Evolutionary conservation across 2,113 vertebrate genomes (phyloP), one percentile per base, ranked within the genome.

Genomic region (Callorhinus ursinus): DNA sequence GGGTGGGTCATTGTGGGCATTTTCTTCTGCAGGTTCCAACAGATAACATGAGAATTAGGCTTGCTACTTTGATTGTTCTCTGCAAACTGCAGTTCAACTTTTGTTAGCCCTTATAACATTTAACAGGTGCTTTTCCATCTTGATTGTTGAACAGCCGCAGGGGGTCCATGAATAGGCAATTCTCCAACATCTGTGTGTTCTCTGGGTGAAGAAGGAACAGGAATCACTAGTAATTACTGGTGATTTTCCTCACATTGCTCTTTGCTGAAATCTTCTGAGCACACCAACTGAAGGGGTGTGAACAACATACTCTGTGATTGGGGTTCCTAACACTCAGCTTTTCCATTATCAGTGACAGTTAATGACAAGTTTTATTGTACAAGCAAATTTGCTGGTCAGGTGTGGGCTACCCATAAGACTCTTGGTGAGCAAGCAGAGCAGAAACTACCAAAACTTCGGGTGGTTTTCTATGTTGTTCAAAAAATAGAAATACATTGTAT

Each of bases 71-170:
- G 69, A 26, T 11, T 28, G 4, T 61, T 74, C 11, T 59, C 19
- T 59, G 39, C n/a, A 59, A 2, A 42, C 24, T 46, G 0, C 9
- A 4, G 16, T 77, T 15, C 1, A 4, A 9, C 21, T 92, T 46
- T 21, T 33, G 39, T 67, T n/a, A 84, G 36, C 26, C 16, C 26
- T 79, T 36, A 36, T 16, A n/a, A 33, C 22, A 22, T 42, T 65
- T 28, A 14, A 11, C 8, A 51, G 46, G 57, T 59, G 0, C 28
- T 59, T 57, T 53, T 59, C 24, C 14, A 18, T 28, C 15, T 39
- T 49, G 24, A 55, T 61, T 51, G 51, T 61, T 39, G 51, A 59
- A 31, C 28, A 26, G 5, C 0, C 0, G 8, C 18, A 9, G 0
- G 49, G 31, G 6, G 26, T 39, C 14, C 13, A 1, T 2, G 21